A percentile compares a stretch with the other conserved stretches of the same genome.
These are phyloP conservation scores for Tetraodon nigroviridis DNA, from an alignment of 2,113 vertebrate species.

Conservation along the genomic window DNA sequence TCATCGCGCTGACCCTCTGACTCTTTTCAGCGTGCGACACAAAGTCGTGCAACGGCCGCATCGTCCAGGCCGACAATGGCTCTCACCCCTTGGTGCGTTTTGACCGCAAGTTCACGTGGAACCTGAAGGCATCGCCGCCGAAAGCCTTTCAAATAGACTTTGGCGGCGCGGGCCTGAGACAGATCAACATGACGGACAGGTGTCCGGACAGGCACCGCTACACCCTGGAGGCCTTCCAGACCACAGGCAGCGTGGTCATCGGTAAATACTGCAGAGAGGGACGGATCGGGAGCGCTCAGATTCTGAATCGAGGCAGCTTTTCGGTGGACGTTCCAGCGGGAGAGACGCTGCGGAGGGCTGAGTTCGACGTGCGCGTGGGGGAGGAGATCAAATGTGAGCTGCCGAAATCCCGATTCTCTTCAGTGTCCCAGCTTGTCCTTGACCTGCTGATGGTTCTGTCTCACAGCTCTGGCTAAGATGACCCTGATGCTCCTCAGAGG, in stretches of 20 bases:
- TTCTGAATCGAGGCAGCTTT: constrained; percentile 73
- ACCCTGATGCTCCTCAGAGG: constrained; percentile 72
- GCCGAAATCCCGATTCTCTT: too few species aligned
- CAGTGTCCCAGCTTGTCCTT: neutral
- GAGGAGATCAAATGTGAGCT: constrained; percentile 82
- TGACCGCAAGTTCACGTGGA: constrained; percentile 83
- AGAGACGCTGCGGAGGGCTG: constrained; percentile 48
- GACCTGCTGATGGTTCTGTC: neutral
- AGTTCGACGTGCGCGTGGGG: constrained; percentile 75
- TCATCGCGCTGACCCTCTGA: neutral
- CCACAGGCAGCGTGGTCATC: constrained; percentile 42
- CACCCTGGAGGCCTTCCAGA: constrained; percentile 64
- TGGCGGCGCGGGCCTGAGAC: constrained; percentile 64
- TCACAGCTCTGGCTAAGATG: constrained; percentile 81
- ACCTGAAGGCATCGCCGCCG: constrained; percentile 58
- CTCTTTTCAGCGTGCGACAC: constrained; percentile 70
- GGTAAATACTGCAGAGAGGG: constrained; percentile 84
- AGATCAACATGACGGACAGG: constrained; percentile 63
- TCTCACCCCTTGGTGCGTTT: constrained; percentile 58
- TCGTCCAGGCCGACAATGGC: constrained; percentile 64
- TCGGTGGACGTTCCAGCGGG: constrained; percentile 76
- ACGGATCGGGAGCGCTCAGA: constrained; percentile 71
- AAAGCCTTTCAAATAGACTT: constrained; percentile 78
- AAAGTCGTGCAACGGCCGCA: constrained; percentile 66
- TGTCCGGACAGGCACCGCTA: constrained; percentile 78